These are phyloP conservation scores for Tetramorium parvispinum DNA, from an alignment of 1,140 invertebrate genomes.

Conservation along the genomic window DNA sequence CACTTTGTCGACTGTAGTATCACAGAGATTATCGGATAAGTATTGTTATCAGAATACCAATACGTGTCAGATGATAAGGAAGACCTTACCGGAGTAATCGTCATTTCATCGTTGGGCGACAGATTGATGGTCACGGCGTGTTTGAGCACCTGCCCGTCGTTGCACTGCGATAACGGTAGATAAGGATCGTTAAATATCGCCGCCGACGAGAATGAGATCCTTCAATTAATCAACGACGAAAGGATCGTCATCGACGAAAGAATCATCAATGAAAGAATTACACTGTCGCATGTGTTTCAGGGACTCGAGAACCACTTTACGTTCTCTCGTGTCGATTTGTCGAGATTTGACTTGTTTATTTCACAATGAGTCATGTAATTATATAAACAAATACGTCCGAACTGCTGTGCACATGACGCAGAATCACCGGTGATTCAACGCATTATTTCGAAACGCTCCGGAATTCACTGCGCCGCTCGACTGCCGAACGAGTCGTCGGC, in stretches of 20 bases:
- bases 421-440: not conserved
- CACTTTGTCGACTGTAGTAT: not conserved
- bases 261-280: not conserved
- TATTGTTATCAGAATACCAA: not conserved
- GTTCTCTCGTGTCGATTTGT: not conserved
- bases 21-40: not conserved
- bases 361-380: not conserved
- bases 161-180: slow-evolving; percentile 53
- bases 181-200: not conserved
- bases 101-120: slow-evolving; percentile 68
- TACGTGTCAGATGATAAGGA: not conserved
- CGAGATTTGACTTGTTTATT: not conserved
- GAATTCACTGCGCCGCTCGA: not conserved
- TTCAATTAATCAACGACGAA: not conserved
- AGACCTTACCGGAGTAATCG: slow-evolving; percentile 73
- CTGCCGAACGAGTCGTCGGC: not conserved
- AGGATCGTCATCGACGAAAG: not conserved
- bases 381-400: not conserved
- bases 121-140: slow-evolving; percentile 70
- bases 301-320: not conserved
- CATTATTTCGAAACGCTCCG: not conserved
- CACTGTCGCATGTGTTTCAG: too few species aligned
- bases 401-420: not conserved
- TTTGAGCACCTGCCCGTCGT: slow-evolving; percentile 54
- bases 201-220: not conserved